phyloP scores from a whole-genome alignment of 2,113 vertebrate species.

The Mystacornis crossleyi region DNA sequence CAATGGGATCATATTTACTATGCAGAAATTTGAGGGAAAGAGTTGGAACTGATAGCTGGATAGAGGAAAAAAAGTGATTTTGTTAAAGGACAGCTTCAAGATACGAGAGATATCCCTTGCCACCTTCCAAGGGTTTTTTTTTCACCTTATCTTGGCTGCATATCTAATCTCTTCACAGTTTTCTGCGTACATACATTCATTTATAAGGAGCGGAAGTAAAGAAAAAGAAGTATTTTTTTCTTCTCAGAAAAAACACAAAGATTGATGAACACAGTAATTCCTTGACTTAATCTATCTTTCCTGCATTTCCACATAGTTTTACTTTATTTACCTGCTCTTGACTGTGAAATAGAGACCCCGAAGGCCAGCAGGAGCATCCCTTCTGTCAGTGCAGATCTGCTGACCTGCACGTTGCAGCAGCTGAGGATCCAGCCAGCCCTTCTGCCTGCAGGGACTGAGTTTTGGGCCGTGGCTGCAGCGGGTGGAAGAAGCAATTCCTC shows the following conservation, averaged over 20 bases:
- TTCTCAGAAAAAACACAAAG: not conserved
- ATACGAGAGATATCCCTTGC: not conserved
- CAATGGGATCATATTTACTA: not conserved
- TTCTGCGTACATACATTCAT: not conserved
- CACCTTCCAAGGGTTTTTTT: not conserved
- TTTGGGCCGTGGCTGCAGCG: rapidly evolving
- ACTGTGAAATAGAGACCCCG: not conserved
- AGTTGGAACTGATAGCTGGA: not conserved
- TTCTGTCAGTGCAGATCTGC: not conserved
- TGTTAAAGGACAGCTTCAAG: not conserved
- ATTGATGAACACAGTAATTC: not conserved
- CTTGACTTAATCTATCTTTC: not conserved
- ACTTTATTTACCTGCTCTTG: not conserved
- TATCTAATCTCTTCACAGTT: not conserved
- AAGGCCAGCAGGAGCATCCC: not conserved
- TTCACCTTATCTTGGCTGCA: not conserved
- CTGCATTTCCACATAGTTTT: not conserved
- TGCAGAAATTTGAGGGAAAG: not conserved
- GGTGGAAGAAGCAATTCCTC: not conserved
- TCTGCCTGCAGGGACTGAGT: not conserved
- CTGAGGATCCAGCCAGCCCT: not conserved
- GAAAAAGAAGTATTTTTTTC: not conserved
- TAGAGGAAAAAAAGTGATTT: not conserved
- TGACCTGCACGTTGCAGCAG: not conserved
- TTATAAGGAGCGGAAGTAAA: not conserved